These are phyloP conservation scores for Diplodus puntazzo DNA, from an alignment of 2,797 vertebrate species.

Conservation along the genomic window DNA sequence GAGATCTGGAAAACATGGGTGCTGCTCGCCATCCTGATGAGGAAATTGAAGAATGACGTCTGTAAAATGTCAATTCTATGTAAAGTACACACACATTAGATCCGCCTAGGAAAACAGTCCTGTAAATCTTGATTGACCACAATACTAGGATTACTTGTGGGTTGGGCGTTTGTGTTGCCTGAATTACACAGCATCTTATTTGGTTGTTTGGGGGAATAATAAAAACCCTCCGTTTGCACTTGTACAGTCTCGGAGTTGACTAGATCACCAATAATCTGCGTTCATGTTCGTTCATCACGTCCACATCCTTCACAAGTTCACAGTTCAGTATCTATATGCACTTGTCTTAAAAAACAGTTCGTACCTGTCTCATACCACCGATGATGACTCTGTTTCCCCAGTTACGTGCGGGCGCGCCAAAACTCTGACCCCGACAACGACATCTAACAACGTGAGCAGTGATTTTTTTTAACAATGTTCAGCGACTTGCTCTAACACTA, in stretches of 20 bases:
- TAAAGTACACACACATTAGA: rapidly evolving
- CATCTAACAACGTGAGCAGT: not conserved
- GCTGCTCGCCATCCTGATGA: constrained; percentile 71
- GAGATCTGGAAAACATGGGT: constrained; percentile 77
- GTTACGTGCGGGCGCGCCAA: constrained; percentile 54
- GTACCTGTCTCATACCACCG: constrained; percentile 53
- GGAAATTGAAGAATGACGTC: not conserved
- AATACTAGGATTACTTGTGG: not conserved
- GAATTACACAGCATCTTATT: not conserved
- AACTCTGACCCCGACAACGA: constrained; percentile 24
- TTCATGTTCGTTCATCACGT: not conserved
- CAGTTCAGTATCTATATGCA: not conserved
- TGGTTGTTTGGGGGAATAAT: no score
- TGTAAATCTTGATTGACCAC: constrained; percentile 33
- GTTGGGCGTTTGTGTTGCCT: not conserved
- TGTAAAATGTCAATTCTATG: rapidly evolving
- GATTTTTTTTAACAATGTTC: not conserved
- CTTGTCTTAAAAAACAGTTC: not conserved
- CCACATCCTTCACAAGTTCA: not conserved
- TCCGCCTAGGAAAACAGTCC: not conserved
- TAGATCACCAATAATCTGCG: rapidly evolving
- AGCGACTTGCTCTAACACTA: not conserved
- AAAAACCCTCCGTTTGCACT: not conserved
- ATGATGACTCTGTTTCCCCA: constrained; percentile 1
- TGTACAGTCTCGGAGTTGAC: not conserved